Conservation (phyloP, 2,888 invertebrate species). For the Lithophane socia region DNA sequence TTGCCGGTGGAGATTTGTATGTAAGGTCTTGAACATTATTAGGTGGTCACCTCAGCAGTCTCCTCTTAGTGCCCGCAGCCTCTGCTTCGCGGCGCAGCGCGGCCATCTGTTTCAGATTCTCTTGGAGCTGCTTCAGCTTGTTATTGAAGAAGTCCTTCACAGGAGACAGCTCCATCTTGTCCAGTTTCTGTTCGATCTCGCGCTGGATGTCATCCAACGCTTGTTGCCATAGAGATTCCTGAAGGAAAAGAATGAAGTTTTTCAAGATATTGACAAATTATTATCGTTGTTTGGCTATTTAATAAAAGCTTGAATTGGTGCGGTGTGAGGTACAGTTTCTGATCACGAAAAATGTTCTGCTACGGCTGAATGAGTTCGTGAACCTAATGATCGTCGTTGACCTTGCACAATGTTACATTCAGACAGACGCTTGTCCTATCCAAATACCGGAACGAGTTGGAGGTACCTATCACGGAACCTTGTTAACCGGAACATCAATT, state of each 20-base stretch:
- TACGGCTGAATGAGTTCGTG: slow-evolving; percentile 36
- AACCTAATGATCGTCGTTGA: slow-evolving; percentile 22
- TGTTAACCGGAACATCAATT: slow-evolving; percentile 5
- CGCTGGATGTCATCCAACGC: slow-evolving; percentile 92
- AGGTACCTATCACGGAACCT: slow-evolving; percentile 16
- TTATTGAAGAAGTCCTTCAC: slow-evolving; percentile 92
- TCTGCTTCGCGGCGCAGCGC: slow-evolving; percentile 91
- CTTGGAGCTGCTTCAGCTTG: slow-evolving; percentile 91
- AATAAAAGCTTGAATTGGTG: background rate
- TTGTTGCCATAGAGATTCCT: slow-evolving; percentile 92
- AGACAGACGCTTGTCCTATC: slow-evolving; percentile 6
- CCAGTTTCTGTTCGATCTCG: slow-evolving; percentile 92
- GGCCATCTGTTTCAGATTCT: slow-evolving; percentile 91
- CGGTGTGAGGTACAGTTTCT: slow-evolving; percentile 4
- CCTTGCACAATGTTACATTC: slow-evolving; percentile 21
- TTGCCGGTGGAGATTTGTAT: background rate
- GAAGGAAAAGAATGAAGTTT: background rate
- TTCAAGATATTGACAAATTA: background rate
- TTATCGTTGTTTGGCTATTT: background rate
- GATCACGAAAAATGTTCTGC: slow-evolving; percentile 21
- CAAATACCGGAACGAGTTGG: slow-evolving; percentile 41
- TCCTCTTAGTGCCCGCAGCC: slow-evolving; percentile 93
- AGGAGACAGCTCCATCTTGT: slow-evolving; percentile 92
- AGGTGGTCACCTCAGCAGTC: slow-evolving; percentile 89
- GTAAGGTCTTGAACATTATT: too few species aligned